These are phyloP conservation scores for Cordylochernes scorpioides DNA, from an alignment of 2,888 invertebrate genomes.

Conservation along the genomic window DNA sequence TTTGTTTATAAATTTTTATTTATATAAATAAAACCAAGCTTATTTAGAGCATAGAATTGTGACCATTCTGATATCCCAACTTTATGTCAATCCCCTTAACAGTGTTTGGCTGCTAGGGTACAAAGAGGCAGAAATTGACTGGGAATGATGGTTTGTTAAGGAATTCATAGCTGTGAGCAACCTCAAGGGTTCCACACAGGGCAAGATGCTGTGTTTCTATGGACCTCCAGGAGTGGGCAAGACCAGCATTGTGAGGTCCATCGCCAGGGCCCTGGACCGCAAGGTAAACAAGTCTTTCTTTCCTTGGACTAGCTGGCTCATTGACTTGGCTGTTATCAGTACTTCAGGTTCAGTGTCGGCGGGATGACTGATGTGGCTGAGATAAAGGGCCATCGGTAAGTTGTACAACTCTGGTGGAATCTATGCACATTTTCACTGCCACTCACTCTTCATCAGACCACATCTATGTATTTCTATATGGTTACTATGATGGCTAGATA, in stretches of 20 bases:
- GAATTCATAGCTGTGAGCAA: constrained; percentile 98
- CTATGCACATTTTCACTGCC: no score
- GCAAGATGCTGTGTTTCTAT: constrained; percentile 94
- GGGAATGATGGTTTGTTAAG: no score
- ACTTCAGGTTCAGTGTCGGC: constrained; percentile 94
- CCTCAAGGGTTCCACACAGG: constrained; percentile 74
- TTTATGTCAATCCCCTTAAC: no score
- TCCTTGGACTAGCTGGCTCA: constrained; percentile 1
- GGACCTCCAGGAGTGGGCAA: constrained; percentile 98
- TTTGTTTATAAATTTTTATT: background rate
- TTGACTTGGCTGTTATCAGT: constrained; percentile 29
- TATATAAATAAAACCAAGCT: constrained; percentile 1
- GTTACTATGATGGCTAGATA: no score
- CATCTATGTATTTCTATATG: no score
- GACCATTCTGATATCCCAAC: constrained; percentile 8
- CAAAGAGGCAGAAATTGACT: no score
- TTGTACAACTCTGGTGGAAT: no score
- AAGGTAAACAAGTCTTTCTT: constrained; percentile 26
- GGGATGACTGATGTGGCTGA: constrained; percentile 99
- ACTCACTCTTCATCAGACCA: no score
- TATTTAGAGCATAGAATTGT: constrained; percentile 1
- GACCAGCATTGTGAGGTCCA: constrained; percentile 78
- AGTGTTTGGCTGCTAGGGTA: no score
- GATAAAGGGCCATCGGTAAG: constrained; percentile 74
- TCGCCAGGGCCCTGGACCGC: constrained; percentile 72